Evolutionary conservation across 2,888 invertebrate species (phyloP).

Genomic region (Hedya salicella): DNA sequence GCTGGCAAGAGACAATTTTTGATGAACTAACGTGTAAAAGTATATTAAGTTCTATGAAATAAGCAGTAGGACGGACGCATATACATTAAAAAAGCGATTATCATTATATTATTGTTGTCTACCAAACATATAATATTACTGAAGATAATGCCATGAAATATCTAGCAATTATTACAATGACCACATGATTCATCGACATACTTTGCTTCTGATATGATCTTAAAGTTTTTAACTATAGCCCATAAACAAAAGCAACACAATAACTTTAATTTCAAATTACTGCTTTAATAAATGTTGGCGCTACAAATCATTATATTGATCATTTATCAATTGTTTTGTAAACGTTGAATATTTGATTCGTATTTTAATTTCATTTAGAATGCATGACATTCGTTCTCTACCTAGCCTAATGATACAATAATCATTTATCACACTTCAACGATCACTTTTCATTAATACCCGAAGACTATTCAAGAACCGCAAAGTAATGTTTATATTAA

Average conservation of each 20-base stretch:
- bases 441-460: slow-evolving; percentile 34
- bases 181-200: background rate
- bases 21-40: background rate
- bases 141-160: too few species aligned
- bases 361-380: slow-evolving; percentile 5
- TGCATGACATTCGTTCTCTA: slow-evolving; percentile 31
- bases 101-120: background rate
- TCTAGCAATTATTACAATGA: background rate
- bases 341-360: background rate
- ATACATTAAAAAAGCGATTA: slow-evolving; percentile 5
- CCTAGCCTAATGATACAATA: slow-evolving; percentile 54
- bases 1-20: background rate
- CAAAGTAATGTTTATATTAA: slow-evolving; percentile 2
- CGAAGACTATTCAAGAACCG: slow-evolving; percentile 5
- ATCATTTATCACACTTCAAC: slow-evolving; percentile 55
- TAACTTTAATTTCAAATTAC: too few species aligned
- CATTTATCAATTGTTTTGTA: background rate
- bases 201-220: slow-evolving; percentile 9
- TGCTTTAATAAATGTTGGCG: too few species aligned
- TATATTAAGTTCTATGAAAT: background rate
- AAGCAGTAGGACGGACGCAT: slow-evolving; percentile 21
- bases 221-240: background rate
- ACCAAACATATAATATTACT: too few species aligned
- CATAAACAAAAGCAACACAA: too few species aligned
- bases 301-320: background rate